Evolutionary conservation across 2,113 vertebrate species (phyloP).

Genomic region (Gymnarchus niloticus): DNA sequence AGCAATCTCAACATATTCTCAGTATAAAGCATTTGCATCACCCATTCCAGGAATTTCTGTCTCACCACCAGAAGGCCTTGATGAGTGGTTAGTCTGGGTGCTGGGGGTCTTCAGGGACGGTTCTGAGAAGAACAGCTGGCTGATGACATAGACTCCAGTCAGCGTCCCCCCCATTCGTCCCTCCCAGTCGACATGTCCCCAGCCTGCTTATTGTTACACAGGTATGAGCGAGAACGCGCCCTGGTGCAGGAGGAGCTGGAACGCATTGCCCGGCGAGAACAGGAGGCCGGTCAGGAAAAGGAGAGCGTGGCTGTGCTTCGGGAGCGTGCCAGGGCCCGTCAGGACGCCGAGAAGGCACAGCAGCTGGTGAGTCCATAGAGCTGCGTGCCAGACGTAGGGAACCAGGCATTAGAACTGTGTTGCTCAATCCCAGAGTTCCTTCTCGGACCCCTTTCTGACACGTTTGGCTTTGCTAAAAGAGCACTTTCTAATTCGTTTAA

Average conservation of each 20-base stretch:
- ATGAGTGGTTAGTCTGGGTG: not conserved
- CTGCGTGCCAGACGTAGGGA: not conserved
- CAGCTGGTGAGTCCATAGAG: slow-evolving; percentile 60
- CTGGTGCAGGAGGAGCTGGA: slow-evolving; percentile 73
- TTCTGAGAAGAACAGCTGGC: not conserved
- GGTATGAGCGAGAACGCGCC: slow-evolving; percentile 76
- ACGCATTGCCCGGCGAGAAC: slow-evolving; percentile 66
- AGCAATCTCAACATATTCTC: not conserved
- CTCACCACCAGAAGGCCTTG: not conserved
- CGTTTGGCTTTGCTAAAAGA: too few relatives aligned
- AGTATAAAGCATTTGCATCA: not conserved
- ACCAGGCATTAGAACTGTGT: not conserved
- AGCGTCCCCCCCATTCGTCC: too few relatives aligned
- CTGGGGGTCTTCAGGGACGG: not conserved
- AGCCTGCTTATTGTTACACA: slow-evolving; percentile 27
- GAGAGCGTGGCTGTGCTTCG: slow-evolving; percentile 44
- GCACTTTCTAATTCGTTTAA: too few relatives aligned
- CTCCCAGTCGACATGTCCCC: not conserved
- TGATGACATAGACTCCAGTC: not conserved
- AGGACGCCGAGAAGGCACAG: slow-evolving; percentile 60
- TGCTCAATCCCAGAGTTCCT: not conserved
- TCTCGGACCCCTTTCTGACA: too few relatives aligned
- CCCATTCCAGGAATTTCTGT: not conserved
- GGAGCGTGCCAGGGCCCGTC: slow-evolving; percentile 47
- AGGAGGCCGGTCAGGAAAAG: slow-evolving; percentile 55